A percentile compares a stretch with the other conserved stretches of the same genome.
phyloP scores from a whole-genome alignment of 2,888 invertebrate species.

The Xestia c-nigrum region DNA sequence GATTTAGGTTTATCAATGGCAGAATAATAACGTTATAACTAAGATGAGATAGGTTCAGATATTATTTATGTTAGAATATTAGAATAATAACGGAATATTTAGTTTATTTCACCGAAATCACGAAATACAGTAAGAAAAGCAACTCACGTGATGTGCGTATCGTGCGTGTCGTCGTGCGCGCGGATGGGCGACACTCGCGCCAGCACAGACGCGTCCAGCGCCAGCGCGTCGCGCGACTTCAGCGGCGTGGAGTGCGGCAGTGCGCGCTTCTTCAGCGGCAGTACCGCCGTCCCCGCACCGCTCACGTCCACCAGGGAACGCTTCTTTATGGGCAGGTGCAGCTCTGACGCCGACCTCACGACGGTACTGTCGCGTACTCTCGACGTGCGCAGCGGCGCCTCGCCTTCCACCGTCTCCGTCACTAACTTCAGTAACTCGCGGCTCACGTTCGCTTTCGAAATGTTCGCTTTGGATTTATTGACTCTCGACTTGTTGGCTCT shows the following conservation, averaged over 20 bases:
- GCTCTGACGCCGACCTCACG: constrained; percentile 67
- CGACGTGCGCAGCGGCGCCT: constrained; percentile 66
- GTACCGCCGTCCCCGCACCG: neutral
- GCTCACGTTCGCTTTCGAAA: constrained; percentile 47
- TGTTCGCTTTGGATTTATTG: constrained; percentile 40
- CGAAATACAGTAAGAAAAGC: neutral
- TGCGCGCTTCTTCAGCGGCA: constrained; percentile 81
- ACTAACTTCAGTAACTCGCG: constrained; percentile 76
- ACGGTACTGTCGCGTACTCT: constrained; percentile 69
- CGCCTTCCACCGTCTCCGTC: constrained; percentile 77
- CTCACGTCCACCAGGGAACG: constrained; percentile 70
- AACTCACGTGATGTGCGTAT: constrained; percentile 6
- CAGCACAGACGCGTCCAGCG: constrained; percentile 73
- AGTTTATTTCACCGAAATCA: neutral
- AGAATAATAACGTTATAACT: neutral
- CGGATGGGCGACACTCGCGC: constrained; percentile 79
- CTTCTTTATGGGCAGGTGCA: constrained; percentile 83
- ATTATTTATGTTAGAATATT: neutral
- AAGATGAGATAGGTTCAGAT: neutral
- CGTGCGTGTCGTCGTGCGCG: neutral
- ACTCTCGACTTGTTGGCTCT: constrained; percentile 28
- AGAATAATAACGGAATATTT: neutral
- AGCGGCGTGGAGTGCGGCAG: constrained; percentile 83
- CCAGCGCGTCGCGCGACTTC: constrained; percentile 66
- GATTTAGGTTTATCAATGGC: neutral